Evolutionary conservation across 2,113 vertebrate species (phyloP), one percentile per base, ranked within the genome.

Genomic region (Onychostoma macrolepis): DNA sequence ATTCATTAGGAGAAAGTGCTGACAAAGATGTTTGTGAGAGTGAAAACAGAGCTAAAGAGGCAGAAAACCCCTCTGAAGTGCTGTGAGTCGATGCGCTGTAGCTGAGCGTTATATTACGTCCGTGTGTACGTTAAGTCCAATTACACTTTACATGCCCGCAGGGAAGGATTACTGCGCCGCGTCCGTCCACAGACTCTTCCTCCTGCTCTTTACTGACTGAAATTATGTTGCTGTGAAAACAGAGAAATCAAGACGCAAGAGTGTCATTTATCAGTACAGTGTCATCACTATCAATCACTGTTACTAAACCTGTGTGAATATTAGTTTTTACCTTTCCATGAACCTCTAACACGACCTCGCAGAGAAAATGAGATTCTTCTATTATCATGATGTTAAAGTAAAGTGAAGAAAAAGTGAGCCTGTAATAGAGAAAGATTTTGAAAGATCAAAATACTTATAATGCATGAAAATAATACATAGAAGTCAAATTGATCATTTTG

Each of bases 101-200:
- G 8, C 26, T 78, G 33, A 26, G 78, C 33, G 15, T 21, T 50
- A 48, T 30, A 50, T 48, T 45, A 3, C 24, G 6, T 45, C 19
- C 4, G n/a, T 11, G 8, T 1, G 4, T 26, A 13, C 24, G 3
- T 41, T 77, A n/a, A 58, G 28, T 79, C 50, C 77, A 79, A 58
- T 53, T 78, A 80, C 77, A 36, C 77, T 38, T 56, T 33, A 53
- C 75, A 53, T 24, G 30, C 50, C 77, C 50, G 4, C 50, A 38
- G 19, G 50, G 77, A 67, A 11, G 21, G 36, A 88, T 86, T 74
- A 88, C 67, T 56, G 11, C 17, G 24, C 85, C 75, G 8, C 33
- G 19, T 2, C 19, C 19, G 74, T 80, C 56, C 50, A 89, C 83
- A 89, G 8, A 71, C 71, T 53, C 83, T 48, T 74, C 74, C 6